phyloP scores from a whole-genome alignment of 1,140 invertebrate species.

The Protaetia brevitarsis region DNA sequence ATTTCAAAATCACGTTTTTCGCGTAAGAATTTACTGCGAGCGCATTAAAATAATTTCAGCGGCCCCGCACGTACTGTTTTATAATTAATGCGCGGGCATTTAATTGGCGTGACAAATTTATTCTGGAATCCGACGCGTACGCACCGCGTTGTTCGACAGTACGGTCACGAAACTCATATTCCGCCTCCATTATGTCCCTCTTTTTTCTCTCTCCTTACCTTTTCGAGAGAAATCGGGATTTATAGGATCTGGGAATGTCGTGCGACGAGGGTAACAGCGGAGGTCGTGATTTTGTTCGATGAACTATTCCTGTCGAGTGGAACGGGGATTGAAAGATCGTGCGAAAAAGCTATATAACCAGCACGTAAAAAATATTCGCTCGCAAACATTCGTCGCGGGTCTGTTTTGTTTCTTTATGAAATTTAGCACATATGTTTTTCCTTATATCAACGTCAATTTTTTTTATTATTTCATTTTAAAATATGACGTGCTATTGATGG shows the following conservation, averaged over 20 bases:
- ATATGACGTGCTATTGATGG: too few relatives aligned
- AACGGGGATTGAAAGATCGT: too few relatives aligned
- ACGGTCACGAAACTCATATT: slow-evolving; percentile 6
- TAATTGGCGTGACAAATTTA: slow-evolving; percentile 13
- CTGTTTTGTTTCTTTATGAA: too few relatives aligned
- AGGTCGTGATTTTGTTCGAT: too few relatives aligned
- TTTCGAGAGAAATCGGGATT: neutral
- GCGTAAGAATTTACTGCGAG: neutral
- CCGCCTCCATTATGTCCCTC: neutral
- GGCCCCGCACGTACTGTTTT: neutral
- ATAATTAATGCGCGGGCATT: slow-evolving; percentile 8
- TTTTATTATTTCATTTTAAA: too few relatives aligned
- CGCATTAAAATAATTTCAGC: slow-evolving; percentile 1
- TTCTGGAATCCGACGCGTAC: neutral
- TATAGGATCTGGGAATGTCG: neutral
- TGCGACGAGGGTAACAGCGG: too few relatives aligned
- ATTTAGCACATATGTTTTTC: too few relatives aligned
- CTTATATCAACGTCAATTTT: too few relatives aligned
- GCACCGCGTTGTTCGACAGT: neutral
- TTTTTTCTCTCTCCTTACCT: neutral
- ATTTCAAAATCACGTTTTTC: neutral
- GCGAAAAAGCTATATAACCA: too few relatives aligned
- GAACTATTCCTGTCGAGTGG: too few relatives aligned
- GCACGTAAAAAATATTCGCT: too few relatives aligned
- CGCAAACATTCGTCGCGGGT: too few relatives aligned